Evolutionary conservation across 2,113 vertebrate genomes (phyloP).

Genomic region (Neodontobutis hainanensis): DNA sequence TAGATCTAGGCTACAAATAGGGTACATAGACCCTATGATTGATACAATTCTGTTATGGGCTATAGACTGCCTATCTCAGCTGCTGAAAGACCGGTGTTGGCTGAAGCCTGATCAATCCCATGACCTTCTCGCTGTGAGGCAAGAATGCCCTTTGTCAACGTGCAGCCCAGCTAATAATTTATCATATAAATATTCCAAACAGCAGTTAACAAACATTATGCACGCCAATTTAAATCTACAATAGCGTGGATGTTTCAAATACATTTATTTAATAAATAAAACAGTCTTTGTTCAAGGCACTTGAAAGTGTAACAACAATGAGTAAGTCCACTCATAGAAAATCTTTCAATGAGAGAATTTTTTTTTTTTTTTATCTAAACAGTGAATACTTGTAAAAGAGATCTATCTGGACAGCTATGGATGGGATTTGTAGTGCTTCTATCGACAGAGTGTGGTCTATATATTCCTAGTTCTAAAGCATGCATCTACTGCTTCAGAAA

Average conservation of each 20-base stretch:
- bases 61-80: too few relatives aligned
- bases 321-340: conserved; percentile 41
- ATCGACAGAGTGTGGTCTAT: conserved; percentile 23
- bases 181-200: too few relatives aligned
- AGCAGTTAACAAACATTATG: too few relatives aligned
- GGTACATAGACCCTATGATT: too few relatives aligned
- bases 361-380: conserved; percentile 29
- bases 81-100: too few relatives aligned
- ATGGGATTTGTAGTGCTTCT: conserved; percentile 30
- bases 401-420: conserved; percentile 30
- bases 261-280: conserved; percentile 63
- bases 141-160: too few relatives aligned
- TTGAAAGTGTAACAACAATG: conserved; percentile 57
- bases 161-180: too few relatives aligned
- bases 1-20: too few relatives aligned
- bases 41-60: too few relatives aligned
- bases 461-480: conserved; percentile 51
- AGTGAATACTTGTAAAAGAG: conserved; percentile 11
- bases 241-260: conserved; percentile 41
- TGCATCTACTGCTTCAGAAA: conserved; percentile 43
- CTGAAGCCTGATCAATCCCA: too few relatives aligned
- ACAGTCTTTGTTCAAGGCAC: conserved; percentile 74
- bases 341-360: conserved; percentile 25
- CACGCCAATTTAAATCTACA: not conserved
- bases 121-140: too few relatives aligned